These are phyloP conservation scores for Drosophila tani DNA, from an alignment of 1,140 invertebrate species.

Conservation along the genomic window DNA sequence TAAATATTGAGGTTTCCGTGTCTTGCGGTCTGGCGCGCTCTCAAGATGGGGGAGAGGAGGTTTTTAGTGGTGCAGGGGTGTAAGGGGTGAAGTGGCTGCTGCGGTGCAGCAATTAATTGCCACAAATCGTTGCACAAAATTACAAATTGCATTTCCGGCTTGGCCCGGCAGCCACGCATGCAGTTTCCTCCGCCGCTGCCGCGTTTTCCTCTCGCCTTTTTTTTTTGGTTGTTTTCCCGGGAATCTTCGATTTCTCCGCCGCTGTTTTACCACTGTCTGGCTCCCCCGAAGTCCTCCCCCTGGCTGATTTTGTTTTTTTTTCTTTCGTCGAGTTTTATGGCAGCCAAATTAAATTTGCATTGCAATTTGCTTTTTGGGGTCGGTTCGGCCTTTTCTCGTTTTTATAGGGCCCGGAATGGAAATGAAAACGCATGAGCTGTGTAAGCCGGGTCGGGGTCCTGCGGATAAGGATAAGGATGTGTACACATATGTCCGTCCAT, in stretches of 20 bases:
- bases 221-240: background rate
- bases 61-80: background rate
- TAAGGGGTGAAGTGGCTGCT: conserved; percentile 10
- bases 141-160: conserved; percentile 81
- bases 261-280: conserved; percentile 47
- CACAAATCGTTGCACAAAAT: conserved; percentile 75
- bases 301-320: background rate
- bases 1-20: conserved; percentile 76
- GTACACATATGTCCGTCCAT: conserved; percentile 11
- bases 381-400: conserved; percentile 50
- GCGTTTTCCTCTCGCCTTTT: background rate
- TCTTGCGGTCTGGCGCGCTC: conserved; percentile 73
- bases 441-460: conserved; percentile 38
- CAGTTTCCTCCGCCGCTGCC: conserved; percentile 13
- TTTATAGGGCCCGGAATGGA: conserved; percentile 53
- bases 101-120: conserved; percentile 72
- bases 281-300: background rate
- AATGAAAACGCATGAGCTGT: conserved; percentile 59
- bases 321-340: conserved; percentile 50
- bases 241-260: conserved; percentile 26
- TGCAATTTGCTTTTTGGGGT: conserved; percentile 58
- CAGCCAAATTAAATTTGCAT: conserved; percentile 80
- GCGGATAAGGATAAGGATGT: conserved; percentile 34
- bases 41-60: conserved; percentile 5
- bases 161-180: conserved; percentile 62